phyloP scores from a whole-genome alignment of 2,797 vertebrate species.

The Dromococcyx pavoninus region DNA sequence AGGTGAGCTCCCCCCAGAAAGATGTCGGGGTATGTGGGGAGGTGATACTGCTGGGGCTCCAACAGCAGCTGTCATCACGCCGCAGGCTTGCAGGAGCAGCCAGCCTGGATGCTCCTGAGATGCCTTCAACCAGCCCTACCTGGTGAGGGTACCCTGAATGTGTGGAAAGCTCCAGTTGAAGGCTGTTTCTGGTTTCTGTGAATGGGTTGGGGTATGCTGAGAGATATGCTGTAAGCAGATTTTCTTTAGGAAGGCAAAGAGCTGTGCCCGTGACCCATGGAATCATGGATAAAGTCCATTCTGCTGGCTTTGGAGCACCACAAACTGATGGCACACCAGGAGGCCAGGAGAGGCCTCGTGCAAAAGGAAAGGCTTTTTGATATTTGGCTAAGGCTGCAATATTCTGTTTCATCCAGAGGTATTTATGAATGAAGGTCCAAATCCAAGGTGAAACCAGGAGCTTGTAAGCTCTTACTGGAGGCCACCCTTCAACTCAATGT shows the following conservation, averaged over 20 bases:
- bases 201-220: neutral
- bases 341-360: neutral
- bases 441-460: neutral
- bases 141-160: neutral
- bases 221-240: neutral
- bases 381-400: neutral
- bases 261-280: neutral
- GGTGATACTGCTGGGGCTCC: neutral
- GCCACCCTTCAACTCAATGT: neutral
- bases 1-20: neutral
- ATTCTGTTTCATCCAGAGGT: neutral
- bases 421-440: neutral
- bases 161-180: neutral
- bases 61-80: neutral
- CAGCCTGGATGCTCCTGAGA: neutral
- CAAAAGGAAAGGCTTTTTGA: neutral
- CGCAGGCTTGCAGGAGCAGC: neutral
- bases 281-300: neutral
- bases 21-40: fast-evolving
- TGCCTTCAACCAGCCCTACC: neutral
- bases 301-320: neutral
- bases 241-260: neutral
- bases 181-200: neutral
- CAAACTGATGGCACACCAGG: neutral
- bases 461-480: neutral